These are phyloP conservation scores for Drosophila anomalata DNA, from an alignment of 2,888 invertebrate species.

Conservation along the genomic window DNA sequence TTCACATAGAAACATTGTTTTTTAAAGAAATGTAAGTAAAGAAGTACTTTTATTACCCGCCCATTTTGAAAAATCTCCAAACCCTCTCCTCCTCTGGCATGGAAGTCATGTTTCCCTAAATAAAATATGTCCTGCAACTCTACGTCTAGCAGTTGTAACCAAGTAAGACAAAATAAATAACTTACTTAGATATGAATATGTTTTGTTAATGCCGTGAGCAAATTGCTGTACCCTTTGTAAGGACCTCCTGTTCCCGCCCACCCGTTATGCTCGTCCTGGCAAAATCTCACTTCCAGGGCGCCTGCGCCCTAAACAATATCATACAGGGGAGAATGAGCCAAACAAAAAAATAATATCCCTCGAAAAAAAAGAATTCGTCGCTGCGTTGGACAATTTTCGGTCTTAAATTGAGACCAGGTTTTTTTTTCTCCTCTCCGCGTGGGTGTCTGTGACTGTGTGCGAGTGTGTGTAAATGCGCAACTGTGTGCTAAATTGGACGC, in stretches of 20 bases:
- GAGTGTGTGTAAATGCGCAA: conserved; percentile 16
- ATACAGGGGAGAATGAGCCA: conserved; percentile 11
- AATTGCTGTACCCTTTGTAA: conserved; percentile 45
- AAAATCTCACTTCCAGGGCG: conserved; percentile 66
- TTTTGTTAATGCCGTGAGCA: conserved; percentile 40
- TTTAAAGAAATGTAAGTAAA: too few species aligned
- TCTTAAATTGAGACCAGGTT: conserved; percentile 54
- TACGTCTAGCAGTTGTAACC: conserved; percentile 25
- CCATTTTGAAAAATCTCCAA: neutral
- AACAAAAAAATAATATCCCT: conserved; percentile 50
- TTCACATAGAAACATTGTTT: too few species aligned
- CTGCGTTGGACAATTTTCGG: conserved; percentile 46
- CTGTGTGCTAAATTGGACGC: conserved; percentile 25
- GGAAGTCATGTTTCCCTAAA: neutral
- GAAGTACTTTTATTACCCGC: neutral
- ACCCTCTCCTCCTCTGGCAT: neutral
- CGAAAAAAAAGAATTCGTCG: conserved; percentile 42
- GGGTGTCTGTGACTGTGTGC: neutral
- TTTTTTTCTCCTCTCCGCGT: conserved; percentile 4
- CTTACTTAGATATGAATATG: conserved; percentile 43
- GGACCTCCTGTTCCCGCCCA: conserved; percentile 38
- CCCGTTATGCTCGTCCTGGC: neutral
- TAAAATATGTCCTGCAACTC: conserved; percentile 8
- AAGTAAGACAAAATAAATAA: conserved; percentile 39
- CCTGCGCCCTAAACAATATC: conserved; percentile 53